Base-by-base conservation (phyloP, 2,797 vertebrate species). In the Clarias platycephalus region DNA sequence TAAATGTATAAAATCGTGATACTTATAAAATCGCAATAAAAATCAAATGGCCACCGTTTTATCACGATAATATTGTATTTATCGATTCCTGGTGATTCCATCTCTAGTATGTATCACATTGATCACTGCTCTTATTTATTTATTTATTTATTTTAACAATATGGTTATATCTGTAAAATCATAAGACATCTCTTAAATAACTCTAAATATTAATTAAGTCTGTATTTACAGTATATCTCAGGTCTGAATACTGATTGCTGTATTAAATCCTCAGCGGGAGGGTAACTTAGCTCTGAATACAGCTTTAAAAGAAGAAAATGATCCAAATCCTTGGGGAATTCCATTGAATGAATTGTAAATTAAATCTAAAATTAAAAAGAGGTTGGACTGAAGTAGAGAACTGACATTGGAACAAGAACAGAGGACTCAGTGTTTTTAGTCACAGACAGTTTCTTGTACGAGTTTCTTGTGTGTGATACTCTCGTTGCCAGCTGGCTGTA, bases 381-480 rank as follows among this genome's bases (percentile, higher is more conserved):
- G 57, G 37, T 67, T 71, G 60, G 44, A 76, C 62, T 75, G 75
- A 20, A 85, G 34, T 13, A 34, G 31, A 83, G 67, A 55, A 55
- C 58, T 16, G 55, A 84, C 34, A 74, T 75, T 88, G 84, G 86
- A 87, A 74, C 6, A 49, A 86, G 75, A 88, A 87, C 83, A 86
- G 12, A 88, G 77, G 60, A 83, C 58, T n/a, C 64, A 37, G 70
- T 80, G 67, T 66, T 82, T 88, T 88, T 12, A 79, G 72, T 86
- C 78, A 86, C 63, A 80, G 84, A 85, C 81, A 62, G 80, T 80
- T 67, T 86, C 63, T 85, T 86, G 81, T 86, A 75, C 64, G 84
- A 60, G 77, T 80, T 67, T 86, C 63, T 85, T 86, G 81, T 86
- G 79, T 66, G 84, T 53, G 68, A 76, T 76, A 15, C 16, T 24